Percentiles rank a stretch among this genome's conserved stretches.
These are phyloP conservation scores for Misgurnus anguillicaudatus DNA, from an alignment of 2,113 vertebrate species.

Conservation along the genomic window DNA sequence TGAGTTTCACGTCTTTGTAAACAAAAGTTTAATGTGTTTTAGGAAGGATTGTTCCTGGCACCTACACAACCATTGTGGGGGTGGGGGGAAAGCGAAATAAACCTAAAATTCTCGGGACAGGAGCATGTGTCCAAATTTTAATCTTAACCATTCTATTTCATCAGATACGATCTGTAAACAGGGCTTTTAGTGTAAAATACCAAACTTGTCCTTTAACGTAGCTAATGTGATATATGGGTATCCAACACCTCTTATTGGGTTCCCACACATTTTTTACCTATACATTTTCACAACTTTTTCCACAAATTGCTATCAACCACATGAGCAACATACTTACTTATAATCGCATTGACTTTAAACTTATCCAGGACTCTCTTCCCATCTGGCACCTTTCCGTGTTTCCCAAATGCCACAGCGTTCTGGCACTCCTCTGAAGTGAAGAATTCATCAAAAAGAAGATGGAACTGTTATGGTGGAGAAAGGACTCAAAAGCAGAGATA, in stretches of 20 bases:
- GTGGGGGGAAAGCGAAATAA: too few species aligned
- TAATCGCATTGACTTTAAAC: conserved; percentile 35
- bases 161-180: too few species aligned
- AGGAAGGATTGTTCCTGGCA: too few species aligned
- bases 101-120: too few species aligned
- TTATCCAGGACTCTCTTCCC: conserved; percentile 40
- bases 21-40: too few species aligned
- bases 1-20: too few species aligned
- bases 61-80: too few species aligned
- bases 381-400: conserved; percentile 45
- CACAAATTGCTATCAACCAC: conserved; percentile 10
- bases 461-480: too few species aligned
- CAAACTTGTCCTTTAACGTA: background rate
- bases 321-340: conserved; percentile 42
- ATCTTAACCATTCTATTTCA: too few species aligned
- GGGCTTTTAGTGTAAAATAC: background rate
- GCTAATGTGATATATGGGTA: conserved; percentile 1
- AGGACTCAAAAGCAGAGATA: too few species aligned
- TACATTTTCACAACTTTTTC: background rate
- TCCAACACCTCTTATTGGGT: conserved; percentile 1
- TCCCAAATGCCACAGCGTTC: conserved; percentile 46
- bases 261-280: conserved; percentile 2
- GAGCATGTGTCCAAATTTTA: too few species aligned
- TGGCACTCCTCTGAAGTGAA: conserved; percentile 44
- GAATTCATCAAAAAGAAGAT: conserved; percentile 45